Evolutionary conservation across 2,797 vertebrate species (phyloP), one percentile per base, ranked within the genome.

Genomic region (Buceros bicornis): DNA sequence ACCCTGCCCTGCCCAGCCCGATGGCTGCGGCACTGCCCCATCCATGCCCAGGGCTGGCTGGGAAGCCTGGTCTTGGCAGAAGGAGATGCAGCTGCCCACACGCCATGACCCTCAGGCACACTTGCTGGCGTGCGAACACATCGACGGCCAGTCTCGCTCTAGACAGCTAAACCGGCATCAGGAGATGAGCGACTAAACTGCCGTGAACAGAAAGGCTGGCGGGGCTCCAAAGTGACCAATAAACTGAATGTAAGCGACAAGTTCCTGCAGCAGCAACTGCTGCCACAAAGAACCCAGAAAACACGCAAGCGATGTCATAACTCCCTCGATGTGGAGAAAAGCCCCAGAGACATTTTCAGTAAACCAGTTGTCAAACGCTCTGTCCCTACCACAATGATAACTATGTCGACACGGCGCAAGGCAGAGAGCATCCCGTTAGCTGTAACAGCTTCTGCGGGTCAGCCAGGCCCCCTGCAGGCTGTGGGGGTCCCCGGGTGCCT

Each of bases 181-280:
- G 76, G 66, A 54, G 67, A 18, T 16, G 21, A 57, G 81, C 7
- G 48, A 48, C 89, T 16, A 15, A 64, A 70, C 22, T 6, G 24
- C 70, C 65, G 43, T 72, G 16, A 87, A 7, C 54, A 54, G 64
- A 3, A 53, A 72, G 62, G 28, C 45, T 35, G 81, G 76, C 11
- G 21, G 67, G 71, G 33, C 95, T 91, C 87, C 88, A 87, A 84
- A 94, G 90, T 7, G 24, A 25, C 88, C 73, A 42, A 89, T 70
- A 70, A 94, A 89, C 88, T 65, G 70, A 65, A 89, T 77, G 78
- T 40, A 51, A 81, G 88, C 50, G 56, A 13, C 24, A 84, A 89
- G 85, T 84, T 93, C 91, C 89, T 1, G 56, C 82, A 70, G 92
- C 94, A 95, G 92, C 81, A 69, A 92, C 89, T 82, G 91, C 82